A percentile compares a stretch with the other conserved stretches of the same genome.
phyloP scores from a whole-genome alignment of 2,113 vertebrate genomes.

The Sinocyclocheilus anophthalmus region DNA sequence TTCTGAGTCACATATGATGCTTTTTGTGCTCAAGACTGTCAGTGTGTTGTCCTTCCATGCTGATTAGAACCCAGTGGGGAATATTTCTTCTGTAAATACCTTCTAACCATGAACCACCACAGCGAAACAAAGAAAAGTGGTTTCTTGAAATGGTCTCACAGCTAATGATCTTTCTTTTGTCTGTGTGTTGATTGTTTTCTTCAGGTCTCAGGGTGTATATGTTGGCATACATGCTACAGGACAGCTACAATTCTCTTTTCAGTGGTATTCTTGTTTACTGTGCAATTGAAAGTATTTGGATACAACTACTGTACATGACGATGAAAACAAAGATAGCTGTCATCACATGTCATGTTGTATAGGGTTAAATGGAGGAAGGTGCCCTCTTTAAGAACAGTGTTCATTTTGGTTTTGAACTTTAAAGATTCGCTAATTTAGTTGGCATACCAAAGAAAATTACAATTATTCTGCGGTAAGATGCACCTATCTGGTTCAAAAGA shows the following conservation, averaged over 20 bases:
- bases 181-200: neutral
- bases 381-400: too few species aligned
- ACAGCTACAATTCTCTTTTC: neutral
- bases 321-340: too few species aligned
- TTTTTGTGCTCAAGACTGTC: neutral
- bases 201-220: neutral
- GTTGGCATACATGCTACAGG: neutral
- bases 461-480: neutral
- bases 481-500: neutral
- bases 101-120: slow-evolving; percentile 20
- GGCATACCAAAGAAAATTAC: neutral
- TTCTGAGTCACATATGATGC: neutral
- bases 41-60: slow-evolving; percentile 11
- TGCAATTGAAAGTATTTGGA: too few species aligned
- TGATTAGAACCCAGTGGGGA: slow-evolving; percentile 8
- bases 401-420: too few species aligned
- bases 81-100: slow-evolving; percentile 30
- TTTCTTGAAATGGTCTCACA: neutral
- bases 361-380: too few species aligned
- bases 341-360: too few species aligned
- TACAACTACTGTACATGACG: too few species aligned
- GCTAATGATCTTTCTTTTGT: slow-evolving; percentile 12
- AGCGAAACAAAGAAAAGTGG: neutral
- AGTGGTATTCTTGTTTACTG: too few species aligned
- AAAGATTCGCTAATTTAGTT: neutral